Evolutionary conservation across 2,113 vertebrate species (phyloP), one percentile per base, ranked within the genome.

Genomic region (Puffinus mauretanicus): DNA sequence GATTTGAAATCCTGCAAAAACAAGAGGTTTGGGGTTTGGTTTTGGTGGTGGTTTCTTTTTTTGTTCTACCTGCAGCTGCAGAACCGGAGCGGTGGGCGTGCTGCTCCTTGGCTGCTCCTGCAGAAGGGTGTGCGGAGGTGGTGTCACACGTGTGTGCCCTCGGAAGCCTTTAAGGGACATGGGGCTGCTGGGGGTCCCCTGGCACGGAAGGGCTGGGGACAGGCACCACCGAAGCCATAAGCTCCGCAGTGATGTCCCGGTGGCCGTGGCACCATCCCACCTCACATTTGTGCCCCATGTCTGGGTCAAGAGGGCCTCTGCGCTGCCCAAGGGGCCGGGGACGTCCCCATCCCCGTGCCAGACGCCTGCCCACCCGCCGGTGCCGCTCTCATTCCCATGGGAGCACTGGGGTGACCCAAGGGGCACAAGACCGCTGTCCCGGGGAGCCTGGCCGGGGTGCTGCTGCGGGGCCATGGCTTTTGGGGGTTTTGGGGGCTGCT

Each of bases 61-160:
- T 44, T 44, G 10, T 22, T 49, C 19, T 3, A 27, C 36, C 61
- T 27, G 61, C 36, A 19, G 57, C 57, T n/a, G 57, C 24, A 46
- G 64, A 24, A 16, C 29, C 2, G 16, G 30, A 11, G 42, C 42
- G 34, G 42, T 3, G 30, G 67, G 16, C 5, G 4, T 4, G 46
- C 46, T 11, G 80, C 66, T 30, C 47, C 57, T 0, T 9, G 1
- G 69, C 58, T 16, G 49, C 58, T 38, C 51, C 34, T 4, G 58
- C 22, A 2, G 61, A 16, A 3, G 25, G 6, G 17, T 3, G 8
- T 3, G 36, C 1, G 20, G 32, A 11, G 47, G 2, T 15, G 2
- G 13, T 2, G 64, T 9, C 46, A 6, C 34, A 9, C 11, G 13
- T 0, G 13, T 9, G 24, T 19, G 55, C 20, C 51, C 42, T 2